Evolutionary conservation across 2,797 vertebrate genomes (phyloP).

Genomic region (Sebastiscus albofasciatus): DNA sequence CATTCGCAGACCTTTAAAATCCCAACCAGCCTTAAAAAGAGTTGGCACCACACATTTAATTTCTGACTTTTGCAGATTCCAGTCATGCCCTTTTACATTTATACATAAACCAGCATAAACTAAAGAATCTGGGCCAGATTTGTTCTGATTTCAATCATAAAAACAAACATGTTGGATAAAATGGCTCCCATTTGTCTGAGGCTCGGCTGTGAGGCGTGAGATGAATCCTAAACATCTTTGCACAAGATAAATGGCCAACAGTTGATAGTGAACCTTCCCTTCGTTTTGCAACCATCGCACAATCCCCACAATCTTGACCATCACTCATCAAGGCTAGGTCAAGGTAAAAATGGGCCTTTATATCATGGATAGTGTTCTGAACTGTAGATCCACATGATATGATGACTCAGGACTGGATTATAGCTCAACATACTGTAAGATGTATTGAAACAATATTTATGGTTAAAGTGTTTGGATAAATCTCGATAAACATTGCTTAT

Average conservation of each 20-base stretch:
- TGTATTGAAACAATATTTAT: neutral
- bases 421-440: neutral
- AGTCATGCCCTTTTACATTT: neutral
- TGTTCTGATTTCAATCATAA: conserved; percentile 1
- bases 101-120: neutral
- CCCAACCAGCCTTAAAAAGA: neutral
- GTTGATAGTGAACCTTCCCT: neutral
- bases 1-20: conserved; percentile 16
- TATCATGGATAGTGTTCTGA: neutral
- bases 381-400: neutral
- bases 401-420: neutral
- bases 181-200: neutral
- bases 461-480: neutral
- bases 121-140: neutral
- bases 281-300: neutral
- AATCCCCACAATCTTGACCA: neutral
- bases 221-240: conserved; percentile 25
- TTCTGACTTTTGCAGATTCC: neutral
- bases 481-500: neutral
- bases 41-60: neutral
- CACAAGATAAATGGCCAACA: neutral
- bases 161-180: conserved; percentile 9
- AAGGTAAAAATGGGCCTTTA: conserved; percentile 1
- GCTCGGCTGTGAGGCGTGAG: neutral
- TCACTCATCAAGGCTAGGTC: neutral